These are phyloP conservation scores for Dendrocincla fuliginosa DNA, from an alignment of 2,797 vertebrate genomes.

Conservation along the genomic window DNA sequence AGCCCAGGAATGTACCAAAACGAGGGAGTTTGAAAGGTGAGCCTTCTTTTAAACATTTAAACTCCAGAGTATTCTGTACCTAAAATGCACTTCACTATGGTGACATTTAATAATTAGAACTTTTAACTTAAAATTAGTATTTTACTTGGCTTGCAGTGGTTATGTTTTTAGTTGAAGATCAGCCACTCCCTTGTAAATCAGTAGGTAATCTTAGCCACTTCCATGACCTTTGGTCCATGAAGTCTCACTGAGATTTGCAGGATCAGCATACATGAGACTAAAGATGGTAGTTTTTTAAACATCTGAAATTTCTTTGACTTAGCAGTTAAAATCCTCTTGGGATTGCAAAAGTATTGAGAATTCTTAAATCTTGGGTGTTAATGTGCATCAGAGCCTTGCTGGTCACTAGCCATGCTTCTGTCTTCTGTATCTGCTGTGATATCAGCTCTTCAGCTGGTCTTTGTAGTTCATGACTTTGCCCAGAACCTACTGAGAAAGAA, in stretches of 20 bases:
- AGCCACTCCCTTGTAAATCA: neutral
- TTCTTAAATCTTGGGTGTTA: neutral
- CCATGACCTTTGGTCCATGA: neutral
- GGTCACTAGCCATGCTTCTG: neutral
- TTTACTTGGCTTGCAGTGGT: neutral
- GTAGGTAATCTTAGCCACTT: neutral
- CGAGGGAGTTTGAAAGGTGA: conserved; percentile 85
- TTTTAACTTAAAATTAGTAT: neutral
- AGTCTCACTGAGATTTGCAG: neutral
- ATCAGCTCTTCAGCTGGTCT: neutral
- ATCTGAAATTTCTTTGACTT: neutral
- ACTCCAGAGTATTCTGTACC: neutral
- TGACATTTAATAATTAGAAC: neutral
- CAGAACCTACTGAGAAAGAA: neutral
- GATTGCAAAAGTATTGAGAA: neutral
- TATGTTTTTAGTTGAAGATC: neutral
- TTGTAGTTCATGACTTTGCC: neutral
- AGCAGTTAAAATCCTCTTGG: neutral
- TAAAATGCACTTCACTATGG: neutral
- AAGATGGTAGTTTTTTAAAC: neutral
- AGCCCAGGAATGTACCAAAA: conserved; percentile 86
- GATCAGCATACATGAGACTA: neutral
- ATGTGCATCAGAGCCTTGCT: neutral
- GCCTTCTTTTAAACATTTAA: neutral
- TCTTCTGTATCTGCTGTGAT: neutral